A percentile compares a stretch with the other conserved stretches of the same genome.
phyloP scores from a whole-genome alignment of 2,888 invertebrate species.

The Mythimna ferrago region DNA sequence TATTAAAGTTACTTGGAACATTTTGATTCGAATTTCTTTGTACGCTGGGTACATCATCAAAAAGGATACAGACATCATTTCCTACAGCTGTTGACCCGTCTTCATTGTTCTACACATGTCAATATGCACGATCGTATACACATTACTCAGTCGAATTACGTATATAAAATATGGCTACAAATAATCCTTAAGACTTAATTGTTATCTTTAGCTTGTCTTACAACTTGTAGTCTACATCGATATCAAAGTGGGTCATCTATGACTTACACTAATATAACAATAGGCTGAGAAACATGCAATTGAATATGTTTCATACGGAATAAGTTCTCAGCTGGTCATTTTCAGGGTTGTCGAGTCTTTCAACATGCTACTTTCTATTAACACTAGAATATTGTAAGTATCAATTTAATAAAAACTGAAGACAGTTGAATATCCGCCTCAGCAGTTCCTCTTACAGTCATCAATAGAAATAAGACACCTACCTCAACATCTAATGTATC shows the following conservation, averaged over 20 bases:
- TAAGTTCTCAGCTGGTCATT: constrained; percentile 14
- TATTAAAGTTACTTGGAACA: not conserved
- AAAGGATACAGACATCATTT: constrained; percentile 7
- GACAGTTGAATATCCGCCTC: not conserved
- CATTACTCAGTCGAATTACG: constrained; percentile 16
- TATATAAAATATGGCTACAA: constrained; percentile 10
- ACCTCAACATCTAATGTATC: constrained; percentile 22
- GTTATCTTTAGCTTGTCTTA: constrained; percentile 36
- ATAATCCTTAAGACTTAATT: constrained; percentile 36
- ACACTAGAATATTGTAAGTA: not conserved
- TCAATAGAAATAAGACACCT: constrained; percentile 15
- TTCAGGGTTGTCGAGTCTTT: not conserved
- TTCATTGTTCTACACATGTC: constrained; percentile 30
- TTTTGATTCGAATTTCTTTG: constrained; percentile 4
- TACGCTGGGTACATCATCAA: not conserved
- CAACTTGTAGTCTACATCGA: constrained; percentile 23
- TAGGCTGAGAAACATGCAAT: constrained; percentile 42
- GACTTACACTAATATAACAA: constrained; percentile 40
- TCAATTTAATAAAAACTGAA: too few species aligned
- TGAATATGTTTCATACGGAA: constrained; percentile 35
- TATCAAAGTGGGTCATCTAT: constrained; percentile 53
- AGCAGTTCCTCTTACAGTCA: not conserved
- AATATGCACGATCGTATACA: constrained; percentile 13
- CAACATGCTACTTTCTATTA: not conserved
- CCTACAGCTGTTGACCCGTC: constrained; percentile 26